Conservation (phyloP, 2,113 vertebrate genomes). For the Ptyas mucosa region DNA sequence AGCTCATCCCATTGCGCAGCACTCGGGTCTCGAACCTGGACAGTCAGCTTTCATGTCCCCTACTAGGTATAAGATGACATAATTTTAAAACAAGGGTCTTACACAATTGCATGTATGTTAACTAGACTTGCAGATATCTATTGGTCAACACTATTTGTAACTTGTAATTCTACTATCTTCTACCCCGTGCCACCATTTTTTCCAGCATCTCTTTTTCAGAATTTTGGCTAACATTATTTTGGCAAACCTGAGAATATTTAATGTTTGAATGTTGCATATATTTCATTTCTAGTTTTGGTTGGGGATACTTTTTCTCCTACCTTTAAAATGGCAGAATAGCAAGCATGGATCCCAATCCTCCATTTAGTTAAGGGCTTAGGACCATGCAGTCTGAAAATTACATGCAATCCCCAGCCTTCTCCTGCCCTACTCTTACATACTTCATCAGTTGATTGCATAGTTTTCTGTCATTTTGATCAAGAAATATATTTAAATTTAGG, state of each 20-base stretch:
- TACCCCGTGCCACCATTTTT: too few relatives aligned
- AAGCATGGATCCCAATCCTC: neutral
- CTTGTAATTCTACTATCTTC: too few relatives aligned
- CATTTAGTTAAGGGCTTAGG: neutral
- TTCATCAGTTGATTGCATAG: neutral
- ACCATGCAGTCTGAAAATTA: neutral
- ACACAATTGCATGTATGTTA: neutral
- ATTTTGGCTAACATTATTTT: neutral
- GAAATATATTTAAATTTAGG: neutral
- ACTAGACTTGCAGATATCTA: neutral
- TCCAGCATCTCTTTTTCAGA: neutral
- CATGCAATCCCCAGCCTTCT: neutral
- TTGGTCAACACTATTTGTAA: too few relatives aligned
- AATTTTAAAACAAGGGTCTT: neutral
- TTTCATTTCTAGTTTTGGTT: neutral
- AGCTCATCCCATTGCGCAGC: too few relatives aligned
- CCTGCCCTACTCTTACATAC: neutral
- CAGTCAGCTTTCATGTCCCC: too few relatives aligned
- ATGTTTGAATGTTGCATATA: neutral
- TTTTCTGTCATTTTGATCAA: neutral
- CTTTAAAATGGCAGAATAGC: neutral
- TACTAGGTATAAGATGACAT: neutral
- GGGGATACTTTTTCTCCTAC: neutral
- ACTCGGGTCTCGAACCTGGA: too few relatives aligned
- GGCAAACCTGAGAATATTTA: neutral